Conservation (phyloP, 1,140 invertebrate species). For the Danaus melanippus region DNA sequence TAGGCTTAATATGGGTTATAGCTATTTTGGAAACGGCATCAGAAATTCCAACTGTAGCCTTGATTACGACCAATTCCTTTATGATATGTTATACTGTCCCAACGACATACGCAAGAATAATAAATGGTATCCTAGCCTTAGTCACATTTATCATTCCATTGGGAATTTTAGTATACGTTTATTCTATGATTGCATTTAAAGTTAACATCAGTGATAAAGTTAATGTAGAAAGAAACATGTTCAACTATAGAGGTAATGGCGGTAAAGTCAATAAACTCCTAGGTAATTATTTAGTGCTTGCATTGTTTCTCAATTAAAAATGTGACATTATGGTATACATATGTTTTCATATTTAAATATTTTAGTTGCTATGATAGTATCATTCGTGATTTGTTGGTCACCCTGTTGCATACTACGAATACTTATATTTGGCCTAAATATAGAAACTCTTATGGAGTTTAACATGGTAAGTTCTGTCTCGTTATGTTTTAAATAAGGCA, state of each 20-base stretch:
- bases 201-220: slow-evolving; percentile 37
- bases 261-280: slow-evolving; percentile 54
- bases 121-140: slow-evolving; percentile 39
- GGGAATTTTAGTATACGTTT: slow-evolving; percentile 46
- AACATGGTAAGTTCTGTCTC: slow-evolving; percentile 24
- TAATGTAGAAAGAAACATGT: slow-evolving; percentile 30
- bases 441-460: slow-evolving; percentile 25
- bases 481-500: not conserved
- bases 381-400: slow-evolving; percentile 55
- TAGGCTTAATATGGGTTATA: slow-evolving; percentile 41
- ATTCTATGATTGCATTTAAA: slow-evolving; percentile 50
- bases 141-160: slow-evolving; percentile 50
- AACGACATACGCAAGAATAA: slow-evolving; percentile 30
- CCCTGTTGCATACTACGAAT: slow-evolving; percentile 43
- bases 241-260: slow-evolving; percentile 45
- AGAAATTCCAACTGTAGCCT: slow-evolving; percentile 36
- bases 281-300: slow-evolving; percentile 35
- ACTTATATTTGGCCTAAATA: slow-evolving; percentile 28
- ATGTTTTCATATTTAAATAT: slow-evolving; percentile 17
- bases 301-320: not conserved
- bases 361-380: slow-evolving; percentile 54
- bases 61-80: slow-evolving; percentile 29
- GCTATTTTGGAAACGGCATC: slow-evolving; percentile 43
- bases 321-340: slow-evolving; percentile 1
- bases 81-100: slow-evolving; percentile 42